These are phyloP conservation scores for Simalia tracyae DNA, from an alignment of 2,797 vertebrate species.

Conservation along the genomic window DNA sequence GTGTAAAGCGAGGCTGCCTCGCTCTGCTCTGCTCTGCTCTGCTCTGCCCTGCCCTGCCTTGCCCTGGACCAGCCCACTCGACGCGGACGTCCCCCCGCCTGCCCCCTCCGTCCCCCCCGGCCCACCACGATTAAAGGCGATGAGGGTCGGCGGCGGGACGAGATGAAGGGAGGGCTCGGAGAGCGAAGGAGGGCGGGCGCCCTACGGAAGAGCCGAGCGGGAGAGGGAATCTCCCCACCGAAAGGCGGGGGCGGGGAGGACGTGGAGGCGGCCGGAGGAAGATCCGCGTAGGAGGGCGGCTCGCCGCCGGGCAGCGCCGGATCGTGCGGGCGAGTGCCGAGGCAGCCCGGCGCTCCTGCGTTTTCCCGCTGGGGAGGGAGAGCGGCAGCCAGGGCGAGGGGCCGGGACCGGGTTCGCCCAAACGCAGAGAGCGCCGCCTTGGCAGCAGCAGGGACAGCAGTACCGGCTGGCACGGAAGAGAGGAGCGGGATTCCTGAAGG, in stretches of 20 bases:
- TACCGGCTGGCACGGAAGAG: not conserved
- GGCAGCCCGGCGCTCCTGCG: not conserved
- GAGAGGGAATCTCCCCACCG: not conserved
- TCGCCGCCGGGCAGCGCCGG: not conserved
- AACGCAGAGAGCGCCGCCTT: too few relatives aligned
- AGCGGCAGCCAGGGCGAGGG: not conserved
- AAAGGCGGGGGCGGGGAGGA: not conserved
- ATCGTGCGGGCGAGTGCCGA: not conserved
- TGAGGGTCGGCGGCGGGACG: too few relatives aligned
- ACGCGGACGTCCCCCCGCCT: conserved; percentile 8
- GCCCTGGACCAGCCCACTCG: conserved; percentile 23
- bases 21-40: conserved; percentile 3
- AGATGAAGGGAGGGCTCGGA: not conserved
- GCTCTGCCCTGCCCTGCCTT: not conserved
- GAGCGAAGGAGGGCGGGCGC: not conserved
- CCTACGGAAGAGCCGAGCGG: not conserved
- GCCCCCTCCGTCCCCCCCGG: not conserved
- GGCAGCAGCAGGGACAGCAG: too few relatives aligned
- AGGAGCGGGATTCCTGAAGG: not conserved
- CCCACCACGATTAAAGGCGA: not conserved
- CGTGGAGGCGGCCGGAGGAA: not conserved
- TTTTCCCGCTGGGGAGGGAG: not conserved
- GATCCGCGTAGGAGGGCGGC: not conserved
- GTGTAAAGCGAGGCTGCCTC: not conserved
- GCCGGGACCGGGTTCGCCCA: not conserved